phyloP scores from a whole-genome alignment of 1,140 invertebrate species.

The Heterodera schachtii region DNA sequence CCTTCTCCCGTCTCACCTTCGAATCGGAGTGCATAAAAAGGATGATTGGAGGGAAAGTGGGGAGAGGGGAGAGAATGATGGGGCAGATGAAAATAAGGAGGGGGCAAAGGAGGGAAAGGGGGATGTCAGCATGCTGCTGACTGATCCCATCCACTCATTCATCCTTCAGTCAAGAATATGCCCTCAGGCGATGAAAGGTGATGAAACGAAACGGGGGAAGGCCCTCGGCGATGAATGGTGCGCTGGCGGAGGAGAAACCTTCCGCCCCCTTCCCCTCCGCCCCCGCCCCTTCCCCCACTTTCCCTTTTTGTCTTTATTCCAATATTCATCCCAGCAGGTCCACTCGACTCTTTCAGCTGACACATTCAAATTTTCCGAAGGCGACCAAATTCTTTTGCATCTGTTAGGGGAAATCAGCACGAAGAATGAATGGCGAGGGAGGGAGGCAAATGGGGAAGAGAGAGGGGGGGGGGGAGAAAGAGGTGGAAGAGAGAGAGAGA shows the following conservation, averaged over 20 bases:
- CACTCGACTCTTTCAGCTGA: neutral
- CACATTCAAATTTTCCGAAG: slow-evolving; percentile 15
- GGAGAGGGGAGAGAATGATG: neutral
- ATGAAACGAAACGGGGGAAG: neutral
- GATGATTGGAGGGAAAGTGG: neutral
- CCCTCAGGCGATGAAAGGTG: neutral
- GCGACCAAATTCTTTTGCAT: slow-evolving; percentile 9
- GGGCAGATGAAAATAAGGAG: neutral
- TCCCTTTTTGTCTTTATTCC: slow-evolving; percentile 15
- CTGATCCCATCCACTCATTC: slow-evolving; percentile 5
- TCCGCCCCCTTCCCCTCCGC: neutral
- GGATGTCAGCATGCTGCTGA: neutral
- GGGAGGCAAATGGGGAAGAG: neutral
- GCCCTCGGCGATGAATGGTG: neutral
- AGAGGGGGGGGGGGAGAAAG: neutral
- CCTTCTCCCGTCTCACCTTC: neutral
- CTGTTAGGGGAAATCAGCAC: slow-evolving; percentile 9
- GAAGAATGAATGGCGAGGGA: neutral
- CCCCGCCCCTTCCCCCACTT: neutral
- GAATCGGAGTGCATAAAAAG: neutral
- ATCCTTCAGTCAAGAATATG: neutral
- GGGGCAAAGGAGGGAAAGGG: neutral
- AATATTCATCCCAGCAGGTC: slow-evolving; percentile 2
- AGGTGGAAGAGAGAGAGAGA: neutral
- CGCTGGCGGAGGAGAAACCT: neutral